These are phyloP conservation scores for Scopus umbretta DNA, from an alignment of 2,113 vertebrate species.

Conservation along the genomic window DNA sequence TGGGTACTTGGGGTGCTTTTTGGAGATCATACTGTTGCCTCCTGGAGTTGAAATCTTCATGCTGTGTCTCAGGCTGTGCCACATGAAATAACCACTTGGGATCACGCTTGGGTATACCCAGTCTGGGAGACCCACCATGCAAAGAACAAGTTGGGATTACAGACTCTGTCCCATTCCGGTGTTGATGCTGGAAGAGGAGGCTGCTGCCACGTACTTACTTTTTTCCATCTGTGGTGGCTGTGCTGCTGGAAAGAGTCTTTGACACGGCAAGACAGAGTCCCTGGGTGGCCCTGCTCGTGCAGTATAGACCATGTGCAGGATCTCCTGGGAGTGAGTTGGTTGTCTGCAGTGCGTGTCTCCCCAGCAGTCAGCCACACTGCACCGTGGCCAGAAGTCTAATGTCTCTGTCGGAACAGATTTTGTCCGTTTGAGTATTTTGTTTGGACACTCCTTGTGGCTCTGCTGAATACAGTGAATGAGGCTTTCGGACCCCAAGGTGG, in stretches of 20 bases:
- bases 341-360: not conserved
- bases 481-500: conserved; percentile 37
- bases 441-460: not conserved
- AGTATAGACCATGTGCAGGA: accelerated
- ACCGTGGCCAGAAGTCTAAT: not conserved
- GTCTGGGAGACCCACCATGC: not conserved
- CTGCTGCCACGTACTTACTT: not conserved
- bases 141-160: not conserved
- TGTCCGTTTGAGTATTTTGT: not conserved
- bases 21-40: not conserved
- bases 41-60: conserved; percentile 49
- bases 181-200: not conserved
- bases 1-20: conserved; percentile 23
- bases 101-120: not conserved
- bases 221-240: not conserved
- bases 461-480: conserved; percentile 25
- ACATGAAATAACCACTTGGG: not conserved
- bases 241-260: not conserved
- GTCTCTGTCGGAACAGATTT: not conserved
- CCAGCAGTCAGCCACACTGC: not conserved
- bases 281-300: not conserved
- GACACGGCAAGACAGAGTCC: not conserved
- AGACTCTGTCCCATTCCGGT: not conserved
- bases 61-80: conserved; percentile 19
- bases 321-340: not conserved